Evolutionary conservation across 2,888 invertebrate genomes (phyloP).

Genomic region (Macrostomum cliftonense): DNA sequence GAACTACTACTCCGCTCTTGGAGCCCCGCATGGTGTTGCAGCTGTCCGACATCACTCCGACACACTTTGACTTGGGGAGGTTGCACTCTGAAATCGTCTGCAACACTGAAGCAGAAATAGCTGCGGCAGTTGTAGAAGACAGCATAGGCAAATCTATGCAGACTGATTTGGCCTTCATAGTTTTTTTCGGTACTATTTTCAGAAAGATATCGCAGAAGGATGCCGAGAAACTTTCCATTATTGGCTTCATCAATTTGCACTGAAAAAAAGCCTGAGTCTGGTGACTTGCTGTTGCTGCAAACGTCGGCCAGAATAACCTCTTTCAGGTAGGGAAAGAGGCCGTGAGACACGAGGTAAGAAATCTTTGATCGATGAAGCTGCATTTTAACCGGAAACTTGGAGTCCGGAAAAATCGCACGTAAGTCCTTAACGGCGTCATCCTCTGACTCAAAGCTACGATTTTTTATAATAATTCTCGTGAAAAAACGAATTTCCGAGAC

Average conservation of each 20-base stretch:
- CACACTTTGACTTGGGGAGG: constrained; percentile 1
- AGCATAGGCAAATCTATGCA: constrained; percentile 5
- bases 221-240: not conserved
- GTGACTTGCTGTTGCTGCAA: too few relatives aligned
- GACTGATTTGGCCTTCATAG: not conserved
- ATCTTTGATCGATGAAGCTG: constrained; percentile 2
- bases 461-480: constrained; percentile 2
- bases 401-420: constrained; percentile 3
- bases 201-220: not conserved
- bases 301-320: constrained; percentile 1
- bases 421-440: constrained; percentile 4
- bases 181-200: too few relatives aligned
- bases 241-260: constrained; percentile 5
- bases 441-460: constrained; percentile 6
- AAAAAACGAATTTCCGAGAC: constrained; percentile 5
- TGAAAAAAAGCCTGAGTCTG: constrained; percentile 1
- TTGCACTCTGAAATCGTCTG: constrained; percentile 1
- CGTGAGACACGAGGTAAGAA: constrained; percentile 1
- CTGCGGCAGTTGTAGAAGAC: not conserved
- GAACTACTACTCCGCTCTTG: not conserved
- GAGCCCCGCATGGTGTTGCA: constrained; percentile 2
- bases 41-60: constrained; percentile 3
- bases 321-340: constrained; percentile 1
- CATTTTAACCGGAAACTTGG: constrained; percentile 4
- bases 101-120: not conserved